Evolutionary conservation across 2,888 invertebrate species (phyloP).

Genomic region (Halictus quadricinctus): DNA sequence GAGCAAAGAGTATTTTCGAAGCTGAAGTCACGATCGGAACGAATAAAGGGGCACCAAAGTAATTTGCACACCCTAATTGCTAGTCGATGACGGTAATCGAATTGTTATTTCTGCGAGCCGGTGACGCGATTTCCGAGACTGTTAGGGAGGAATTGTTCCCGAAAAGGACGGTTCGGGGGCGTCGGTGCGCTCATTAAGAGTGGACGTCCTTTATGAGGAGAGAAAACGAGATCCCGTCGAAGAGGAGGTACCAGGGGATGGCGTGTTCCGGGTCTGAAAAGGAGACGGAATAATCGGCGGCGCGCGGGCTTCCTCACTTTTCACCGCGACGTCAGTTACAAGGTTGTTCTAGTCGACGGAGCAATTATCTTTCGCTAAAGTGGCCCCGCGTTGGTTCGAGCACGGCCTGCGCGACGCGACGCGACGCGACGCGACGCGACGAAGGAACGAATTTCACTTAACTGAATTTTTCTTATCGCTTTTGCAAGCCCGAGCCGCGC

Average conservation of each 20-base stretch:
- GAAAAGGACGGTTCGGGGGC: conserved; percentile 1
- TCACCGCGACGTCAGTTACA: conserved; percentile 68
- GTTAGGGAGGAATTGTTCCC: not conserved
- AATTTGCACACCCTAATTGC: not conserved
- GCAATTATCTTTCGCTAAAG: conserved; percentile 69
- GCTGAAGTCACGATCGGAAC: not conserved
- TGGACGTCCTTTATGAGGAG: conserved; percentile 51
- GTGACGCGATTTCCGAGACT: not conserved
- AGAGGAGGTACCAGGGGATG: conserved; percentile 20
- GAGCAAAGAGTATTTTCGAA: not conserved
- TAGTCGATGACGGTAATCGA: not conserved
- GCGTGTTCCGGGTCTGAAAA: conserved; percentile 36
- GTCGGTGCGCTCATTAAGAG: conserved; percentile 60
- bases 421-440: conserved; percentile 5
- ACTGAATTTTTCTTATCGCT: conserved; percentile 65
- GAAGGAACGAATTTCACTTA: conserved; percentile 53
- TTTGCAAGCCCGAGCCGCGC: conserved; percentile 2
- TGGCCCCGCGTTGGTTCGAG: conserved; percentile 47
- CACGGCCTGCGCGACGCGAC: conserved; percentile 18
- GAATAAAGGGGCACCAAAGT: not conserved
- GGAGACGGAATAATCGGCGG: conserved; percentile 61
- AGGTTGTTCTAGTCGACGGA: conserved; percentile 65
- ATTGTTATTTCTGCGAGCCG: not conserved
- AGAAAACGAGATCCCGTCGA: conserved; percentile 60
- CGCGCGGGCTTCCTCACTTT: conserved; percentile 62